Conservation (phyloP, 2,888 invertebrate genomes). For the Scaptodrosophila latifasciaeformis region DNA sequence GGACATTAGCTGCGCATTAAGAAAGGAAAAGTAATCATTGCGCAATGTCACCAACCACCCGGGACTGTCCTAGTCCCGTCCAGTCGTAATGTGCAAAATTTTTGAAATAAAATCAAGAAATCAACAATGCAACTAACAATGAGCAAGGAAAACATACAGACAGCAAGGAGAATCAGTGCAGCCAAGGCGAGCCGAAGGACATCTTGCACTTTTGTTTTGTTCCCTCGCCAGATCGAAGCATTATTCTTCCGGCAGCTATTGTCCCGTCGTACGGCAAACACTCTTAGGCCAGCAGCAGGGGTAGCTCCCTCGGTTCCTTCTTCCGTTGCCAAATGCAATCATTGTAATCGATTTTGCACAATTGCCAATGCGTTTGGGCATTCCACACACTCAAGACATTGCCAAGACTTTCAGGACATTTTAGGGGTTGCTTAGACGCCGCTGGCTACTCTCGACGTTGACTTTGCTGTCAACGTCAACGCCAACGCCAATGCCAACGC, state of each 20-base stretch:
- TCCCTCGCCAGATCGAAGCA: conserved; percentile 26
- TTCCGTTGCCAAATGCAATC: conserved; percentile 63
- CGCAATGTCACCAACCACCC: conserved; percentile 46
- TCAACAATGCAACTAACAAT: conserved; percentile 56
- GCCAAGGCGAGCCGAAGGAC: conserved; percentile 54
- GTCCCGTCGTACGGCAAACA: conserved; percentile 42
- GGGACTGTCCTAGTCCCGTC: neutral
- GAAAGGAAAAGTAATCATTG: conserved; percentile 47
- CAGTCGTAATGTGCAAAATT: conserved; percentile 44
- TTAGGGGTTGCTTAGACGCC: conserved; percentile 16
- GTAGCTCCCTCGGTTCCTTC: conserved; percentile 35
- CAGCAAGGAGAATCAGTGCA: conserved; percentile 56
- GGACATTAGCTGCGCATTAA: conserved; percentile 49
- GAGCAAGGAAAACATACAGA: too few species aligned
- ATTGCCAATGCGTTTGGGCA: conserved; percentile 61
- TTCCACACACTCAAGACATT: conserved; percentile 53
- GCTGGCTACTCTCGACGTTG: conserved; percentile 9
- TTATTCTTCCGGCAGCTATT: conserved; percentile 63
- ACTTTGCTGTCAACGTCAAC: conserved; percentile 3
- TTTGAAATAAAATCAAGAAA: conserved; percentile 57
- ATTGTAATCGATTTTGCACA: conserved; percentile 68
- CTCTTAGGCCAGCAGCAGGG: conserved; percentile 33
- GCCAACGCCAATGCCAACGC: conserved; percentile 36
- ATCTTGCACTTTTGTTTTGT: conserved; percentile 33
- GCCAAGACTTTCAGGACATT: neutral